Evolutionary conservation across 2,888 invertebrate species (phyloP).

Genomic region (Drosophila fulvimacula): DNA sequence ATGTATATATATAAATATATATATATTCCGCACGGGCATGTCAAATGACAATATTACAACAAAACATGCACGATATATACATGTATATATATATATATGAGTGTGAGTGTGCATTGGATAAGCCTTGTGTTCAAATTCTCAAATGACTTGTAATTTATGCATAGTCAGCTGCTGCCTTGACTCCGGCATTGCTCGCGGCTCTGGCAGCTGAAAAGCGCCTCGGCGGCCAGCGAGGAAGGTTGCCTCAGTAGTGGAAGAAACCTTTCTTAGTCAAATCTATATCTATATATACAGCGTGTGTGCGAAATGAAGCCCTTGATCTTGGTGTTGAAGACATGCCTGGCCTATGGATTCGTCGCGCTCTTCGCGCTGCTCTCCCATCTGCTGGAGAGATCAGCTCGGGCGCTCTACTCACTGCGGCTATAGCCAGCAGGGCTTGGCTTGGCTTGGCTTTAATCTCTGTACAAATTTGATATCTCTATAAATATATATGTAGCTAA

Average conservation of each 20-base stretch:
- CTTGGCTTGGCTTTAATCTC: not conserved
- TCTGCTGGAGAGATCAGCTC: conserved; percentile 51
- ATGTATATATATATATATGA: not conserved
- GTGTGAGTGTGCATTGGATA: not conserved
- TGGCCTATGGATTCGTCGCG: conserved; percentile 67
- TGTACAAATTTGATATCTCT: not conserved
- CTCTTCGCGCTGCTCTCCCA: conserved; percentile 57
- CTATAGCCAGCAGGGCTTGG: not conserved
- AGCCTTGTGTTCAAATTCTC: conserved; percentile 34
- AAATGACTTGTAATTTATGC: conserved; percentile 39
- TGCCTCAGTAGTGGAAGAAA: not conserved
- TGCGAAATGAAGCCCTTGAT: conserved; percentile 61
- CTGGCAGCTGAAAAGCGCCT: not conserved
- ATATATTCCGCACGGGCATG: conserved; percentile 15
- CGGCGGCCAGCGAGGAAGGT: not conserved
- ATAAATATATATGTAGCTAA: not conserved
- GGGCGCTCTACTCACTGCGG: conserved; percentile 34
- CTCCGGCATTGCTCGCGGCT: conserved; percentile 5
- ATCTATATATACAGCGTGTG: not conserved
- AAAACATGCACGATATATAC: not conserved
- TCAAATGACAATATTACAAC: conserved; percentile 14
- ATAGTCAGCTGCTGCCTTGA: conserved; percentile 32
- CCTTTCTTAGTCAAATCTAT: not conserved
- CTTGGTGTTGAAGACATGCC: conserved; percentile 47
- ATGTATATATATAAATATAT: no score